Percentiles rank a stretch among this genome's conserved stretches.
phyloP scores from a whole-genome alignment of 2,888 invertebrate genomes.

The Drosophila macrospina region DNA sequence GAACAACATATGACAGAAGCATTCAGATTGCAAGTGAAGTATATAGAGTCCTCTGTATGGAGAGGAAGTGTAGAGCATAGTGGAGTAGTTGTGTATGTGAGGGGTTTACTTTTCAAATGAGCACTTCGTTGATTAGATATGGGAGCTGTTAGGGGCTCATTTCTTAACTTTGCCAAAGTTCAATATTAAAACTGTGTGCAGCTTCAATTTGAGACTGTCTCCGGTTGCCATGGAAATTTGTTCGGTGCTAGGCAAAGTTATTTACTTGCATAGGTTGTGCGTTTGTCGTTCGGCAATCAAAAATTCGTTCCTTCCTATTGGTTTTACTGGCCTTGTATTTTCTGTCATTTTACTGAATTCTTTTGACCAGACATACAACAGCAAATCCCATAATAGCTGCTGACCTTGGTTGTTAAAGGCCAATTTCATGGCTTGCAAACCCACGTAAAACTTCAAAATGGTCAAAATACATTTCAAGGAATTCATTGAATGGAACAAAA shows the following conservation, averaged over 20 bases:
- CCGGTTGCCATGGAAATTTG: background rate
- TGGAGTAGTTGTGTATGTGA: background rate
- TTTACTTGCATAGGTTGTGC: background rate
- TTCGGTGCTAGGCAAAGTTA: background rate
- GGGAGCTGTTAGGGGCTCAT: conserved; percentile 23
- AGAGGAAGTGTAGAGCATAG: background rate
- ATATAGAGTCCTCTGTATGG: background rate
- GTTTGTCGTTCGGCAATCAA: conserved; percentile 1
- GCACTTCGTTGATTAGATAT: conserved; percentile 48
- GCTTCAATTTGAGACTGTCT: conserved; percentile 1
- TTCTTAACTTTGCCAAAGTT: conserved; percentile 15
- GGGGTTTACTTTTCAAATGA: conserved; percentile 5
- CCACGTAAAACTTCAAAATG: background rate
- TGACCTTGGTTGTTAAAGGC: background rate
- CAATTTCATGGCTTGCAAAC: background rate
- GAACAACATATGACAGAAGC: conserved; percentile 6
- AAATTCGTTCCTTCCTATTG: conserved; percentile 2
- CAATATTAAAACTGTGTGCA: background rate
- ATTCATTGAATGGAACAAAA: background rate
- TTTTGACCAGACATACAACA: background rate
- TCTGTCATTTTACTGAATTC: background rate
- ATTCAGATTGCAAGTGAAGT: background rate
- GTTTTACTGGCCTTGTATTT: background rate
- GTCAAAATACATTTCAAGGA: conserved; percentile 4
- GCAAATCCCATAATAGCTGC: background rate